phyloP scores from a whole-genome alignment of 2,888 invertebrate genomes.

The Stomorhina lunata region DNA sequence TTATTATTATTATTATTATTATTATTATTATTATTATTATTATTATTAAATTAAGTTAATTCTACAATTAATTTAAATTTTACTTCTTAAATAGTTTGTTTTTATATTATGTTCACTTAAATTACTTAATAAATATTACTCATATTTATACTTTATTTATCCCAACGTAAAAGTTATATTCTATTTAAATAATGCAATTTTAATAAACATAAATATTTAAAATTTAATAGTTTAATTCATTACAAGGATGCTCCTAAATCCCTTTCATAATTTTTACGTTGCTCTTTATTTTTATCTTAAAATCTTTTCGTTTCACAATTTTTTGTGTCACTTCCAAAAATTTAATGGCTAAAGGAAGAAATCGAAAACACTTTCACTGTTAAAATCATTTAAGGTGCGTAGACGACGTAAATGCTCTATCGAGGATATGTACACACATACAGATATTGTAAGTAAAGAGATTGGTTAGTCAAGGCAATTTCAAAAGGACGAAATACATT shows the following conservation, averaged over 20 bases:
- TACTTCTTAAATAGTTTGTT: too few species aligned
- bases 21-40: too few species aligned
- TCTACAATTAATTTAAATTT: too few species aligned
- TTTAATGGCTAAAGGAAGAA: neutral
- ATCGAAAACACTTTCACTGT: slow-evolving; percentile 54
- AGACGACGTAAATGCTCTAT: slow-evolving; percentile 28
- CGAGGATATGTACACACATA: too few species aligned
- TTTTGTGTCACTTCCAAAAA: slow-evolving; percentile 43
- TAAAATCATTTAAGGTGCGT: slow-evolving; percentile 46
- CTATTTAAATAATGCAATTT: too few species aligned
- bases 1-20: too few species aligned
- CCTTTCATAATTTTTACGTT: slow-evolving; percentile 1
- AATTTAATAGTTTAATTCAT: neutral
- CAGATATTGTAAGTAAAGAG: slow-evolving; percentile 17
- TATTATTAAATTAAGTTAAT: too few species aligned
- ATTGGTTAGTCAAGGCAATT: slow-evolving; percentile 30
- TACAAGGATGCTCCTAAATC: neutral
- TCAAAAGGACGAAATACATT: slow-evolving; percentile 6
- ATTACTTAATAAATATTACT: too few species aligned
- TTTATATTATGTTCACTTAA: too few species aligned
- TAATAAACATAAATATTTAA: too few species aligned
- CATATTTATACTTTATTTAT: too few species aligned
- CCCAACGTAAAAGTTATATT: too few species aligned
- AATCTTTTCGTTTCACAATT: neutral
- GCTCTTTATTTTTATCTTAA: neutral